Evolutionary conservation across 2,113 vertebrate genomes (phyloP).

Genomic region (Silurus meridionalis): DNA sequence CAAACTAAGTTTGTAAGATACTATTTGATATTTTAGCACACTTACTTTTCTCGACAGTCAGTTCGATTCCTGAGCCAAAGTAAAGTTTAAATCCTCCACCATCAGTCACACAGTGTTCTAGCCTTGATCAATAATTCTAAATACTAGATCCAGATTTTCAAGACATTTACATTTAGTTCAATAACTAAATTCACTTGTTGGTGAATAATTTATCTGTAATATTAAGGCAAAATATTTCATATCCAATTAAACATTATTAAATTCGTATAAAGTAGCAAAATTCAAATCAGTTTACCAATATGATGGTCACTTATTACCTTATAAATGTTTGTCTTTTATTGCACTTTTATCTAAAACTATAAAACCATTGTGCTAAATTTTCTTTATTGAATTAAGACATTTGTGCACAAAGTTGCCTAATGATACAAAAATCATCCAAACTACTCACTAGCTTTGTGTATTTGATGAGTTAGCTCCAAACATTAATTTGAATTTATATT

Average conservation of each 20-base stretch:
- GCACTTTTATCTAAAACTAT: too few species aligned
- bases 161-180: neutral
- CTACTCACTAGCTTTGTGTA: neutral
- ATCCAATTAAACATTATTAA: neutral
- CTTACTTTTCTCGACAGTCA: conserved; percentile 44
- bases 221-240: neutral
- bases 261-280: neutral
- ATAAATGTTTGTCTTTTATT: neutral
- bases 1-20: neutral
- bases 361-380: neutral
- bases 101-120: conserved; percentile 39
- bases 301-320: neutral
- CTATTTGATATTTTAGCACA: neutral
- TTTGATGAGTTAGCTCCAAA: neutral
- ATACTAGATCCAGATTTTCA: neutral
- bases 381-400: neutral
- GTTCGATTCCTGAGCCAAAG: conserved; percentile 31
- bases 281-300: neutral
- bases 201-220: neutral
- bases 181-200: neutral
- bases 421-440: neutral
- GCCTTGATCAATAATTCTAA: conserved; percentile 9
- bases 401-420: neutral
- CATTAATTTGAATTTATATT: neutral
- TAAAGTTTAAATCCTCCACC: neutral